Base-by-base conservation (phyloP, 2,113 vertebrate species). In the Todiramphus saurophagus region DNA sequence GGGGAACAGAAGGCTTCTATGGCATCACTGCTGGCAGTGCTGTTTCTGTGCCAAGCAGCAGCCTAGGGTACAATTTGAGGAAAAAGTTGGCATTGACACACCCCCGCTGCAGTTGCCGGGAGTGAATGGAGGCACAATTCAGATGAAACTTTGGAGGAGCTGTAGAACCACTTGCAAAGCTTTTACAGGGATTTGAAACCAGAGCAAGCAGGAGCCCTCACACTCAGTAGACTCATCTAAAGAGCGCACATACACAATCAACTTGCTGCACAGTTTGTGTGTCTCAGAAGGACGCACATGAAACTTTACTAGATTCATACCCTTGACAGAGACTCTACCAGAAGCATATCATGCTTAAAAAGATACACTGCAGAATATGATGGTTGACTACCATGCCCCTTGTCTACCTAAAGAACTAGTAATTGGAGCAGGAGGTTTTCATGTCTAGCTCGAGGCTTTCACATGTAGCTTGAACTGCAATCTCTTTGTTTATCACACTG, bases 11-110 rank as follows among this genome's bases (percentile, higher is more conserved):
- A 66, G 35, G 33, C 17, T 87, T 81, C 59, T 78, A 43, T 63
- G 55, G 7, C 68, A 44, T 56, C 0, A 0, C 7, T 31, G 39
- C 58, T 46, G 64, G 72, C 59, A 84, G 76, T 0, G 9, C 41
- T 44, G 83, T 59, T 39, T 60, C 70, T 53, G 46, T 53, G 68
- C 72, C 85, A 90, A 68, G 63, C 59, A 76, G 79, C 67, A 92
- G 59, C 43, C 70, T 39, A 69, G 58, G 81, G 72, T 69, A 72
- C 77, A 68, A 39, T 68, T 78, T 56, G 68, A 64, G 62, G 31
- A 51, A 87, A 63, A 64, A 0, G 14, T 13, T 20, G 74, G 63
- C 67, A 37, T 2, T 59, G 83, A 63, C 50, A 83, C 31, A 81
- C 69, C 56, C 60, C 73, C 1, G 8, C 76, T 62, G 83, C 46